Evolutionary conservation across 2,113 vertebrate species (phyloP).

Genomic region (Megaceryle maxima): DNA sequence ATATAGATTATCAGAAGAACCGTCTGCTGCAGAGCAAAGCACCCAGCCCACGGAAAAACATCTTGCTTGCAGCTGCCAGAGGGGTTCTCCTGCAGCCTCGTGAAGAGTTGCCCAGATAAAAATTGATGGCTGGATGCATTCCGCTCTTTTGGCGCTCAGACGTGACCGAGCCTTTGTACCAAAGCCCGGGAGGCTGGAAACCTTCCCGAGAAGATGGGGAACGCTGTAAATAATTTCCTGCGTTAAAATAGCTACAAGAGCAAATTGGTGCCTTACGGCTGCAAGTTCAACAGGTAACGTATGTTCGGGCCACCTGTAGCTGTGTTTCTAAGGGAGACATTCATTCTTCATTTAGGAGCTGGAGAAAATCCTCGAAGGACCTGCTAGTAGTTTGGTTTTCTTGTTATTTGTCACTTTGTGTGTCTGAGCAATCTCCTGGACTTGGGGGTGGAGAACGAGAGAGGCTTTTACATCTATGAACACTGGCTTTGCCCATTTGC

Average conservation of each 20-base stretch:
- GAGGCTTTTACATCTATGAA: neutral
- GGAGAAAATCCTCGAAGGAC: neutral
- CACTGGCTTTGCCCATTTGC: neutral
- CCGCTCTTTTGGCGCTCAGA: slow-evolving; percentile 50
- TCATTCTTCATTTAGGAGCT: neutral
- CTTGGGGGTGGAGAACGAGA: neutral
- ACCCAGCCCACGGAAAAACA: neutral
- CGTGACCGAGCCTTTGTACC: slow-evolving; percentile 61
- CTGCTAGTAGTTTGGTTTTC: neutral
- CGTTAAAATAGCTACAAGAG: slow-evolving; percentile 23
- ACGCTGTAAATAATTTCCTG: slow-evolving; percentile 63
- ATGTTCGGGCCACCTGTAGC: neutral
- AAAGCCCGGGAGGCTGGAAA: slow-evolving; percentile 62
- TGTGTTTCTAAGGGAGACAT: neutral
- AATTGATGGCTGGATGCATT: slow-evolving; percentile 48
- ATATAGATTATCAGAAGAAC: neutral
- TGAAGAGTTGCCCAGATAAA: slow-evolving; percentile 18
- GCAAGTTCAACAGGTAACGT: neutral
- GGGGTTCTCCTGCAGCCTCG: neutral
- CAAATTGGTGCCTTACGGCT: neutral
- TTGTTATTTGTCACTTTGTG: neutral
- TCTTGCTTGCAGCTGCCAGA: slow-evolving; percentile 53
- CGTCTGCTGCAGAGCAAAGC: neutral
- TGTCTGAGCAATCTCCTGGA: neutral
- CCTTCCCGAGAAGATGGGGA: slow-evolving; percentile 43